phyloP scores from a whole-genome alignment of 2,113 vertebrate genomes.

The Hepsetus odoe region DNA sequence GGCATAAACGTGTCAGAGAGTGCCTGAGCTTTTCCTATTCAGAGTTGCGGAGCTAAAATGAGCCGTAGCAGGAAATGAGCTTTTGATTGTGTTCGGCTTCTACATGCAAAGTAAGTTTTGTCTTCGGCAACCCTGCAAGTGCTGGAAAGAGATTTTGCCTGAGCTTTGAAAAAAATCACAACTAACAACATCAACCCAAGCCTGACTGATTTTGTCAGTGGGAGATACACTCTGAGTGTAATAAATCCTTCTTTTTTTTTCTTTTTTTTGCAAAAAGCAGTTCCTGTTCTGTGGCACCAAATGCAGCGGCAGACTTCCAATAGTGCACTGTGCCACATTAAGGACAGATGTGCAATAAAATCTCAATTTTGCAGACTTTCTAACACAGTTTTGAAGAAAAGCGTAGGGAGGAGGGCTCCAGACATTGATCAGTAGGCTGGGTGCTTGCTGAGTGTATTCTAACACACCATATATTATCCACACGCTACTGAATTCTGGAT shows the following conservation, averaged over 20 bases:
- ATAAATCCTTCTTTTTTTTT: conserved; percentile 24
- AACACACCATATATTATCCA: background rate
- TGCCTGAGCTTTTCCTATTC: conserved; percentile 1
- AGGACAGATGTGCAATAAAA: background rate
- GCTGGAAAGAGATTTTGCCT: conserved; percentile 36
- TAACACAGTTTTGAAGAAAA: background rate
- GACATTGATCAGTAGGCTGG: background rate
- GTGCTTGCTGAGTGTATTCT: background rate
- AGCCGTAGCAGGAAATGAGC: conserved; percentile 32
- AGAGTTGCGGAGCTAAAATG: conserved; percentile 31
- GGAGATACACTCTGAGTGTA: conserved; percentile 23
- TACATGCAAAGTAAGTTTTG: conserved; percentile 15
- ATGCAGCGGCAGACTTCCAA: background rate
- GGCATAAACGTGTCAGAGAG: conserved; percentile 13
- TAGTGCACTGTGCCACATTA: background rate
- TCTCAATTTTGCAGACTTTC: too few species aligned
- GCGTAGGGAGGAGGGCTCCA: background rate
- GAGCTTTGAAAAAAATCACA: conserved; percentile 21
- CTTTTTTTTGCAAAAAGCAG: too few species aligned
- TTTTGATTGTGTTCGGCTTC: conserved; percentile 18
- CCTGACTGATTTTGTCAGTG: conserved; percentile 30
- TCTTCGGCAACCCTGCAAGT: conserved; percentile 17
- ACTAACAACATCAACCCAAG: conserved; percentile 31
- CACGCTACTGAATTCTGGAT: background rate
- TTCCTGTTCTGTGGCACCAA: background rate